Conservation (phyloP, 2,888 invertebrate genomes). For the Cerceris ruficornis region DNA sequence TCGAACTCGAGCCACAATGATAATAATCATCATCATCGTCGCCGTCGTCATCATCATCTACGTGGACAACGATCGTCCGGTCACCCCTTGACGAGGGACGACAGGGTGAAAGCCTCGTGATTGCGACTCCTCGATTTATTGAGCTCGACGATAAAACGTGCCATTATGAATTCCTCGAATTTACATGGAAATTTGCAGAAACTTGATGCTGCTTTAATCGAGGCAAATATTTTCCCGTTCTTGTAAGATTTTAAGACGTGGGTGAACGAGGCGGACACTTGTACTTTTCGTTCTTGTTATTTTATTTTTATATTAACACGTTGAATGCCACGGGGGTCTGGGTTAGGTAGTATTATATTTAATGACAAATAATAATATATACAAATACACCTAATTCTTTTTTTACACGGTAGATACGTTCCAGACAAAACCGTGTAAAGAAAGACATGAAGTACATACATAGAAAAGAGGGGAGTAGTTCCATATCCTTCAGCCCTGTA, state of each 20-base stretch:
- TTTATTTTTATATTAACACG: too few relatives aligned
- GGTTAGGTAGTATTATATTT: too few relatives aligned
- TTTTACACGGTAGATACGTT: too few relatives aligned
- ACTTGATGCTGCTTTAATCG: conserved; percentile 40
- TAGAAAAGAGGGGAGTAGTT: too few relatives aligned
- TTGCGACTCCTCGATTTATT: conserved; percentile 62
- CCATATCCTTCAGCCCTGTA: too few relatives aligned
- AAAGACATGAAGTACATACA: too few relatives aligned
- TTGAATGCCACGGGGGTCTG: too few relatives aligned
- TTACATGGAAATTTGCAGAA: conserved; percentile 33
- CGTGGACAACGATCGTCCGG: conserved; percentile 52
- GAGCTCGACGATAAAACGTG: conserved; percentile 36
- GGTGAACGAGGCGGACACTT: too few relatives aligned
- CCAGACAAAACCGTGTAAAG: too few relatives aligned
- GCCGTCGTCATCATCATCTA: conserved; percentile 61
- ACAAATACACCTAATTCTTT: too few relatives aligned
- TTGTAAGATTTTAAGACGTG: not conserved
- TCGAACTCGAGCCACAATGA: conserved; percentile 54
- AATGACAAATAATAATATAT: too few relatives aligned
- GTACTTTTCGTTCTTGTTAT: too few relatives aligned
- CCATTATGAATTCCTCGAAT: conserved; percentile 48
- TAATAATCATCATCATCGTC: conserved; percentile 63
- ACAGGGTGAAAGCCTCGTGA: conserved; percentile 60
- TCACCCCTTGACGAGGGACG: conserved; percentile 59
- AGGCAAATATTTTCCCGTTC: not conserved